Evolutionary conservation across 2,113 vertebrate genomes (phyloP).

Genomic region (Passer domesticus): DNA sequence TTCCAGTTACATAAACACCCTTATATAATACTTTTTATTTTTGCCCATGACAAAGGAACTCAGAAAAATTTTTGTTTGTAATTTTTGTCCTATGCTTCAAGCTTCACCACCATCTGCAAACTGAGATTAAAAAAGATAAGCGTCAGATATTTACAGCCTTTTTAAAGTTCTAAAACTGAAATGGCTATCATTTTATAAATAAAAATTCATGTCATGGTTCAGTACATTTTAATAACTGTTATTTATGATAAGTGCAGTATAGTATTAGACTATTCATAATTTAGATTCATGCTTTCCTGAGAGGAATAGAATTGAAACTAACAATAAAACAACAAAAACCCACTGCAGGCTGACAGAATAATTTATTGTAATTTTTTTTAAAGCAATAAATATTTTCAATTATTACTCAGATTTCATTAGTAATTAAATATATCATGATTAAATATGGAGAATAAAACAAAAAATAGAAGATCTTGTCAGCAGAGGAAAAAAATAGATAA

Average conservation of each 20-base stretch:
- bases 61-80: background rate
- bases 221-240: constrained; percentile 67
- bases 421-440: background rate
- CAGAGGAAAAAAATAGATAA: background rate
- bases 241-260: constrained; percentile 41
- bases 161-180: constrained; percentile 16
- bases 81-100: background rate
- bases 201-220: constrained; percentile 46
- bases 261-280: constrained; percentile 45
- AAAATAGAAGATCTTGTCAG: background rate
- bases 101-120: background rate
- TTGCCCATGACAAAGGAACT: background rate
- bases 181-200: constrained; percentile 21
- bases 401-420: background rate
- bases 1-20: background rate
- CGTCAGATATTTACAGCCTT: background rate
- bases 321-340: background rate
- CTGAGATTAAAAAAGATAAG: background rate
- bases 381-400: background rate
- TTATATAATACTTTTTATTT: background rate
- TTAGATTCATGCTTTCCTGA: constrained; percentile 33
- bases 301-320: constrained; percentile 32
- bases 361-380: background rate
- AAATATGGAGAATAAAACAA: background rate
- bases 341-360: background rate